phyloP scores from a whole-genome alignment of 2,113 vertebrate genomes.

The Pelecanus crispus region DNA sequence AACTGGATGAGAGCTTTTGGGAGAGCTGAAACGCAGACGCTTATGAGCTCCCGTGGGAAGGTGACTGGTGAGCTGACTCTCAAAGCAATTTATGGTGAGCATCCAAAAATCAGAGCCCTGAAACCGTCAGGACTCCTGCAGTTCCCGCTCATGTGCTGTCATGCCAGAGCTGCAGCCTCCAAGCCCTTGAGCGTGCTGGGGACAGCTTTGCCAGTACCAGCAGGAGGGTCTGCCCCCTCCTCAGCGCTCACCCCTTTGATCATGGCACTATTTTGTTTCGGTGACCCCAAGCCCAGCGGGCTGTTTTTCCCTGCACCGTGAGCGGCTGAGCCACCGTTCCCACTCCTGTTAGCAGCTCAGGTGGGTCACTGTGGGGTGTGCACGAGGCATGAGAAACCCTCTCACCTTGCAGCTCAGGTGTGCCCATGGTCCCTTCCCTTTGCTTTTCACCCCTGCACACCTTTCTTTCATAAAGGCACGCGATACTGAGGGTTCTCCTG shows the following conservation, averaged over 20 bases:
- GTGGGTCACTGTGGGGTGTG: not conserved
- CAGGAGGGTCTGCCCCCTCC: not conserved
- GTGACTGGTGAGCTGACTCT: not conserved
- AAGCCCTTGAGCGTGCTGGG: fast-evolving
- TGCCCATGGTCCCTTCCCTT: not conserved
- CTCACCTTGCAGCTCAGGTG: not conserved
- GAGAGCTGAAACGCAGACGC: not conserved
- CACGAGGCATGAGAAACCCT: not conserved
- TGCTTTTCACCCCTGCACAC: not conserved
- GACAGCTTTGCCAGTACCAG: not conserved
- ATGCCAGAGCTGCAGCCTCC: not conserved
- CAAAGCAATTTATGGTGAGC: not conserved
- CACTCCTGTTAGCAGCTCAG: not conserved
- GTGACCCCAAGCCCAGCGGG: fast-evolving
- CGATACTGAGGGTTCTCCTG: no score
- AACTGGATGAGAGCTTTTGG: not conserved
- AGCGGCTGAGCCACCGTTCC: not conserved
- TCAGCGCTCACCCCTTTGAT: no score
- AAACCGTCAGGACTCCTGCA: not conserved
- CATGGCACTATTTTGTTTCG: not conserved
- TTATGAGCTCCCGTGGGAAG: not conserved
- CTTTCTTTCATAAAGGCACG: not conserved
- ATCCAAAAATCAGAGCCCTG: not conserved
- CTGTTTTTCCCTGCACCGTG: fast-evolving
- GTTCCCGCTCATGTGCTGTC: not conserved